These are phyloP conservation scores for Lithodes maja DNA, from an alignment of 2,888 invertebrate species.

Conservation along the genomic window DNA sequence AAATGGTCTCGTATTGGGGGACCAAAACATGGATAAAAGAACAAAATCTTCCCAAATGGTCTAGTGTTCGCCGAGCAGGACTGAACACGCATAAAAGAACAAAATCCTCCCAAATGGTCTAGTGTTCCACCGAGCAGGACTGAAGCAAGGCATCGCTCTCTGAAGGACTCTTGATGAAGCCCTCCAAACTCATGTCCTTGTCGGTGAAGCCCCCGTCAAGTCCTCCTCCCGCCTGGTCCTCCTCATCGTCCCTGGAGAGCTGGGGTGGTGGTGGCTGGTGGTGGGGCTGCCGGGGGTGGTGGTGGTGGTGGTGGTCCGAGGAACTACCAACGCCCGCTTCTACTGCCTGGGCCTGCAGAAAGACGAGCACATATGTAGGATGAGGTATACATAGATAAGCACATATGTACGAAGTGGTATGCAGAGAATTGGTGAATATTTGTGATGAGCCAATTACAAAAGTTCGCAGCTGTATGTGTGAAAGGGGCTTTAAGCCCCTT, in stretches of 20 bases:
- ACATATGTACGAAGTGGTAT: too few species aligned
- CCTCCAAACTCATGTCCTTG: conserved; percentile 61
- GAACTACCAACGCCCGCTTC: conserved; percentile 15
- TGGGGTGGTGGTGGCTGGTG: background rate
- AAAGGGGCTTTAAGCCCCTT: too few species aligned
- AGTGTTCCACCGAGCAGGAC: conserved; percentile 36
- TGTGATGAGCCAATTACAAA: too few species aligned
- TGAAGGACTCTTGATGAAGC: conserved; percentile 65
- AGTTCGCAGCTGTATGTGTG: too few species aligned
- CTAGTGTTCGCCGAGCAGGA: too few species aligned
- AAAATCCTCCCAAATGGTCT: background rate
- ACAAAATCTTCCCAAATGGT: too few species aligned
- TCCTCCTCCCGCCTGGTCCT: background rate
- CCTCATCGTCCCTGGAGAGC: background rate
- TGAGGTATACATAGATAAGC: too few species aligned
- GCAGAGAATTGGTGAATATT: too few species aligned
- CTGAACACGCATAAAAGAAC: too few species aligned
- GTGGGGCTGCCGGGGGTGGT: background rate
- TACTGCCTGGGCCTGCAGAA: conserved; percentile 52
- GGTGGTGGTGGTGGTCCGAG: background rate
- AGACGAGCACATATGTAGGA: background rate
- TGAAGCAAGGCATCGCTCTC: conserved; percentile 67
- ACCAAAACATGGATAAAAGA: too few species aligned
- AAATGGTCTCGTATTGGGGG: too few species aligned
- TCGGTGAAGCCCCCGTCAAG: conserved; percentile 36